Conservation (phyloP, 2,797 vertebrate genomes). For the Propithecus deckenii region DNA sequence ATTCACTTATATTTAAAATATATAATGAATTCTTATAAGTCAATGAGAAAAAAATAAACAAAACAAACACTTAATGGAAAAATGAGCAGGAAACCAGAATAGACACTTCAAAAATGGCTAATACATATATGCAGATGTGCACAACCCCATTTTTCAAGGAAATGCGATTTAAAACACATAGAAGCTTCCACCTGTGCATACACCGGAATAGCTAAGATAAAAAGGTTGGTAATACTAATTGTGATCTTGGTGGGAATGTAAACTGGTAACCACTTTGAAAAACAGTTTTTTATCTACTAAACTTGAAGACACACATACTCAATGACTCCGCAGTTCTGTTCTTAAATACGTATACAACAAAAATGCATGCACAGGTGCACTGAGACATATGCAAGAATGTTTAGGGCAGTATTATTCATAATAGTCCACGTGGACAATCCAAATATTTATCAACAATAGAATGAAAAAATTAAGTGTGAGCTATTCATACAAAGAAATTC, state of each 20-base stretch:
- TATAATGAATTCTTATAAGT: background rate
- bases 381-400: background rate
- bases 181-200: background rate
- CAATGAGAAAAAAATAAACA: background rate
- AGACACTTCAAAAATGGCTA: background rate
- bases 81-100: background rate
- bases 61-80: background rate
- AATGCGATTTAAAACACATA: background rate
- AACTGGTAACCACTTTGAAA: background rate
- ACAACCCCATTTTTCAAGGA: background rate
- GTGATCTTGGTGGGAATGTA: background rate
- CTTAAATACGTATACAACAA: background rate
- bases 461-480: background rate
- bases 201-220: background rate
- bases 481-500: background rate
- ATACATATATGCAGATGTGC: background rate
- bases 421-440: background rate
- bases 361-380: background rate
- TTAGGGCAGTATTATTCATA: background rate
- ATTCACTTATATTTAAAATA: background rate
- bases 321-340: background rate
- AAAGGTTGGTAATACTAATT: background rate
- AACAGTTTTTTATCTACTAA: background rate
- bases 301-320: background rate
- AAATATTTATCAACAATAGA: background rate